Evolutionary conservation across 2,888 invertebrate species (phyloP), one percentile per base, ranked within the genome.

Genomic region (Ormyrus pomaceus): DNA sequence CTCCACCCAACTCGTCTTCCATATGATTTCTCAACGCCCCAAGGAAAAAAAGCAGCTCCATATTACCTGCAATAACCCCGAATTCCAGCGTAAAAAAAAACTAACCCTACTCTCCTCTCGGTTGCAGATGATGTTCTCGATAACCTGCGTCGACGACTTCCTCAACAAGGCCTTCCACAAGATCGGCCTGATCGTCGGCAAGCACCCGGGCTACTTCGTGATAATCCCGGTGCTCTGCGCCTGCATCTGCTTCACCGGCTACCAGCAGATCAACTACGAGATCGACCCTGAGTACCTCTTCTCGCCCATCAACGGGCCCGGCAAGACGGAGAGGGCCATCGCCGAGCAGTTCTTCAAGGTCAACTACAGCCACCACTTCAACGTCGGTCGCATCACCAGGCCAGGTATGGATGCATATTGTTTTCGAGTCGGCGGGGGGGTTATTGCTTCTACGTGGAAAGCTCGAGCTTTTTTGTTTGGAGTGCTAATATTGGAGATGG

Each of bases 211-310:
- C 81, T 97, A 97, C 92, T 97, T 97, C 92, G 93, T 97, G 84
- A 94, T 97, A 86, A 93, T 97, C 77, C 97, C 97, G n/a, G 91
- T 97, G 56, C 93, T 97, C 69, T 91, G 97, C 76, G 94, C 96
- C 0, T 91, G 95, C 77, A 93, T 97, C 73, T 96, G 96, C 91
- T 94, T 96, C 90, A 97, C 97, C 46, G 97, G 97, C 72, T 96
- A 95, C 91, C 97, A 97, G 91, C 93, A 94, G 89, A 93, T 97
- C 80, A 92, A 95, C 89, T 97, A 97, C 91, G 96, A 97, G 92
- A 97, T 97, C 92, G 97, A 97, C 91, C 97, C 97, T 0, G 97
- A 97, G 90, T 98, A 97, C 91, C 93, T 98, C 19, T 98, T 97
- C 92, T 96, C 97, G 56, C 98, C 98, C 0, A 93, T 96, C 83